Evolutionary conservation across 2,113 vertebrate species (phyloP), one percentile per base, ranked within the genome.

Genomic region (Ibidorhyncha struthersii): DNA sequence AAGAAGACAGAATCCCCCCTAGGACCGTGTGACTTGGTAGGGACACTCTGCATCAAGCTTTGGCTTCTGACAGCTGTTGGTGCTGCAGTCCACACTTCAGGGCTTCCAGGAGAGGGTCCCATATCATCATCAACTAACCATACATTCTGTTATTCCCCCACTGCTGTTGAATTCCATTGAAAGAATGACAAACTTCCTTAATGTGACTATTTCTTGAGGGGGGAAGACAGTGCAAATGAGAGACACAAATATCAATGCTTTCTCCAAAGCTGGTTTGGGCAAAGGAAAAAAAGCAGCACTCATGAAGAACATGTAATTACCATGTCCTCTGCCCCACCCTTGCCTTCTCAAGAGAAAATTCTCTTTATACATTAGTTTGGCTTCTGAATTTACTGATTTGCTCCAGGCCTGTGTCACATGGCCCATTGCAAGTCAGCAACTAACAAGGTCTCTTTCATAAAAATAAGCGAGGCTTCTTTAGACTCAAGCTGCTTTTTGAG

Each of bases 271-370:
- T 81, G 71, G 65, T 93, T 83, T 85, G 50, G 47, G 52, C 56
- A 91, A 86, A 72, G 27, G 34, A 79, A 91, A 84, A 94, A 83
- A 93, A 93, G 65, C 56, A 86, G 41, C 17, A 12, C 45, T 80
- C 55, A 16, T 7, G 63, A 81, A 74, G 63, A 86, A 50, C 89
- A n/a, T 58, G 36, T 80, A 96, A 96, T 96, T 96, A 91, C 90
- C 34, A 19, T 71, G 72, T 92, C 80, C 66, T 92, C 72, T 40
- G 72, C 76, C 84, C 79, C 85, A 66, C 86, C 92, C 92, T 95
- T 82, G 49, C 50, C 76, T 93, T 86, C 83, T 87, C 66, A 89
- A 95, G 91, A 96, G 90, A 92, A 91, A 93, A 89, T 82, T 73
- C 43, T 78, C 69, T 81, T 65, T 73, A 56, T 55, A 88, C 15